phyloP scores from a whole-genome alignment of 2,113 vertebrate genomes.

The Notarius quadriscutis region DNA sequence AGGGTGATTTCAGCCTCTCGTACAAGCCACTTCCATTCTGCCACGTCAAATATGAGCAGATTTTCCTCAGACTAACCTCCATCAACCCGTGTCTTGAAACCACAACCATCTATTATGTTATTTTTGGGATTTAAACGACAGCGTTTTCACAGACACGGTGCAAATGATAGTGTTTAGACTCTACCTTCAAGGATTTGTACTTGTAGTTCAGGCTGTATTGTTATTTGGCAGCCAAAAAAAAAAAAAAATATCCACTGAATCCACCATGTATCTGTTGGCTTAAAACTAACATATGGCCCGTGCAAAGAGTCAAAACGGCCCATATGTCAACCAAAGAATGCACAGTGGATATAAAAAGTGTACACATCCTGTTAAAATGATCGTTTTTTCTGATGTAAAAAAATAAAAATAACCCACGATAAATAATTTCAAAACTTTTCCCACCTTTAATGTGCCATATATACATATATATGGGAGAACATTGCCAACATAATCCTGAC shows the following conservation, averaged over 20 bases:
- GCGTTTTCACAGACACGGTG: too few relatives aligned
- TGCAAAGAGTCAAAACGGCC: too few relatives aligned
- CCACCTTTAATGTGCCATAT: too few relatives aligned
- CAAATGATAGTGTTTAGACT: not conserved
- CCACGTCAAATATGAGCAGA: conserved; percentile 13
- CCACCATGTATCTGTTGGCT: not conserved
- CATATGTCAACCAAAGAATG: too few relatives aligned
- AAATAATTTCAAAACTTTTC: too few relatives aligned
- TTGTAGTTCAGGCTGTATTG: not conserved
- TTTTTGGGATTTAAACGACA: not conserved
- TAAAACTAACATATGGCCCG: too few relatives aligned
- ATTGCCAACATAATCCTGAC: too few relatives aligned
- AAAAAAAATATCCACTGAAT: not conserved
- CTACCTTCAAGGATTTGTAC: not conserved
- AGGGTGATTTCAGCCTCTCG: conserved; percentile 5
- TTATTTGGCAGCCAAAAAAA: not conserved
- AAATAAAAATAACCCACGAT: too few relatives aligned
- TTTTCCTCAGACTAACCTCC: not conserved
- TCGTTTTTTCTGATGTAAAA: too few relatives aligned
- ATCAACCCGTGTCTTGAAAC: not conserved
- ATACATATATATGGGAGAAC: too few relatives aligned
- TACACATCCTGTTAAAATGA: too few relatives aligned
- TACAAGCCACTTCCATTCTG: not conserved
- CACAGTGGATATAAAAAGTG: too few relatives aligned
- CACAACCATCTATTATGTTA: not conserved